Evolutionary conservation across 1,140 invertebrate genomes (phyloP), one percentile per base, ranked within the genome.

Genomic region (Octopus sinensis): DNA sequence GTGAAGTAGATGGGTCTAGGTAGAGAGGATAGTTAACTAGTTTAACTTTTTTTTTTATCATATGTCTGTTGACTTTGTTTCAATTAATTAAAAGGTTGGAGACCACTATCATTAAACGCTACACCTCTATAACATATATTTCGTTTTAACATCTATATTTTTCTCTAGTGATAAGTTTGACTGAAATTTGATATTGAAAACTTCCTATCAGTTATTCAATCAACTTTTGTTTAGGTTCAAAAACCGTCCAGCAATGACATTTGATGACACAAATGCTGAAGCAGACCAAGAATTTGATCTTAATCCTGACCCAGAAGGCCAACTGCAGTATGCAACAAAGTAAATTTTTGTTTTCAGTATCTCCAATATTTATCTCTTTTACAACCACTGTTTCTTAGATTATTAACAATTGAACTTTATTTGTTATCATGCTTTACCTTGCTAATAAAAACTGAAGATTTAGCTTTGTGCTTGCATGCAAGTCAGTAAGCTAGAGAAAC

Each of bases 241-340:
- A 92, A 98, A 98, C 91, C 93, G 95, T 82, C 95, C 96, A 53
- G 92, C 94, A 84, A 98, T 98, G 96, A 95, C 95, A 68, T 99
- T 98, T 92, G 97, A 98, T 93, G 95, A 98, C 91, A 92, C 93
- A 10, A 84, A 86, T 5, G 88, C 89, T 73, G 91, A 93, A 86
- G 91, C 96, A 17, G 96, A 98, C 89, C 96, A 99, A 92, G 95
- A 97, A 89, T 97, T 98, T 93, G 95, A 98, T 84, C 89, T 98
- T 56, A 93, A 94, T 82, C 93, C 92, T 83, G 97, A 99, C 91
- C 91, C 91, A 76, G 91, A 92, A 80, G 97, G 96, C 62, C 91
- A 93, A 79, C 90, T 97, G 76, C 97, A 98, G 91, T 98, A 98
- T 92, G 92, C 94, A 53, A 94, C 95, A 81, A 97, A 96, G 96